phyloP scores from a whole-genome alignment of 2,797 vertebrate genomes.

The Oreochromis mossambicus region DNA sequence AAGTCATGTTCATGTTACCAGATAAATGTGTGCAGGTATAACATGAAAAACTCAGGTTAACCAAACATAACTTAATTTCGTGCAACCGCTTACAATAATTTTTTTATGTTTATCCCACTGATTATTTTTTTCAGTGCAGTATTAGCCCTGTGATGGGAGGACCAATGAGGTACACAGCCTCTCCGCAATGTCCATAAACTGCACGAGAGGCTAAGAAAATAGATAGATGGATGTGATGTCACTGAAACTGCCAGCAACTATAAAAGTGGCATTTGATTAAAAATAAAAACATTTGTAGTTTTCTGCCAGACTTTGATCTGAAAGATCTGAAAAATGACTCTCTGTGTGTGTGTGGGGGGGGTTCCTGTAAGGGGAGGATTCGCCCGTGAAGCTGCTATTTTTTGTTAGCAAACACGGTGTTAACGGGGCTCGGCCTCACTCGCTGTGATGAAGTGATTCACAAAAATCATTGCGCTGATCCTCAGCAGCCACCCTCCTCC shows the following conservation, averaged over 20 bases:
- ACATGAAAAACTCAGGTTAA: too few species aligned
- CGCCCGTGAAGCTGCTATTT: accelerated
- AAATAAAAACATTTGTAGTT: not conserved
- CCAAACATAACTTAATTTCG: too few species aligned
- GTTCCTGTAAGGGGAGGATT: not conserved
- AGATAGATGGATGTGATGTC: too few species aligned
- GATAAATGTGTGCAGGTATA: too few species aligned
- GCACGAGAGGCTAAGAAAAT: too few species aligned
- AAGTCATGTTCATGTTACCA: too few species aligned
- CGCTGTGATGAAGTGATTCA: constrained; percentile 26
- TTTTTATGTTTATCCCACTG: too few species aligned
- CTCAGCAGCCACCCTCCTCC: not conserved
- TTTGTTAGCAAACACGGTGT: not conserved
- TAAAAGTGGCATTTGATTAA: not conserved
- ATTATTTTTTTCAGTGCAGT: too few species aligned
- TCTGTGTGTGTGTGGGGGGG: not conserved
- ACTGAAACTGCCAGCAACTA: not conserved
- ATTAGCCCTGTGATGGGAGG: not conserved
- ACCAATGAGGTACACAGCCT: too few species aligned
- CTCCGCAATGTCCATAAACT: too few species aligned
- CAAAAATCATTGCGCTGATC: not conserved
- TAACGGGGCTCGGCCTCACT: not conserved
- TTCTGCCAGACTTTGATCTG: not conserved
- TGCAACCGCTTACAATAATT: too few species aligned
- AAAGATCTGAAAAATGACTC: not conserved